Percentiles rank a stretch among this genome's conserved stretches.
phyloP scores from a whole-genome alignment of 2,888 invertebrate species.

The Bugula neritina region DNA sequence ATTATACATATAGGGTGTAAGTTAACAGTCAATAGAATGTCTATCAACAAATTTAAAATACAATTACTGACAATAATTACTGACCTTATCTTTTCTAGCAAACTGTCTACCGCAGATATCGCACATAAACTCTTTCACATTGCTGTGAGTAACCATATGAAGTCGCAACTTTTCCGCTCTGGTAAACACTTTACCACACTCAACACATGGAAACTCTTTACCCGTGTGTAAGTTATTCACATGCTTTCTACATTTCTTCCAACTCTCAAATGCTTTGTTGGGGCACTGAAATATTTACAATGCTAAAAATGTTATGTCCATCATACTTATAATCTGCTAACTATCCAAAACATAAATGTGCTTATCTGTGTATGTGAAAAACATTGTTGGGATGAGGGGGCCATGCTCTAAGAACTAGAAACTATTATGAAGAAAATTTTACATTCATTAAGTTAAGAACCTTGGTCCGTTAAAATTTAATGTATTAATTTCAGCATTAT shows the following conservation, averaged over 20 bases:
- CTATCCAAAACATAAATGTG: not conserved
- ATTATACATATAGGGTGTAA: too few relatives aligned
- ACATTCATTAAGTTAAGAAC: too few relatives aligned
- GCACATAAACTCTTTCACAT: slow-evolving; percentile 67
- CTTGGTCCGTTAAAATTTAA: too few relatives aligned
- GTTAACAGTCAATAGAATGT: too few relatives aligned
- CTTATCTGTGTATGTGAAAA: too few relatives aligned
- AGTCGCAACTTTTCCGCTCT: slow-evolving; percentile 67
- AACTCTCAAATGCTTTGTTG: not conserved
- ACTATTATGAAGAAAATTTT: too few relatives aligned
- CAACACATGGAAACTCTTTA: slow-evolving; percentile 63
- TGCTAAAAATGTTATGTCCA: too few relatives aligned
- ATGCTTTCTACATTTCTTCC: slow-evolving; percentile 59
- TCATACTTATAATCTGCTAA: not conserved
- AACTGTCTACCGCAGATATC: slow-evolving; percentile 71
- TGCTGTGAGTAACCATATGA: slow-evolving; percentile 66
- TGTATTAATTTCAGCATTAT: too few relatives aligned
- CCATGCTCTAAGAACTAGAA: too few relatives aligned
- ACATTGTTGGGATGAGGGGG: too few relatives aligned
- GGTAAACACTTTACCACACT: slow-evolving; percentile 67
- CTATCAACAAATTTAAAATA: too few relatives aligned
- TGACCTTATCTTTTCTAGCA: slow-evolving; percentile 65
- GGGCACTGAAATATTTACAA: slow-evolving; percentile 22
- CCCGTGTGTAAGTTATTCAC: slow-evolving; percentile 69
- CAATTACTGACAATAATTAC: too few relatives aligned